Conservation (phyloP, 2,888 invertebrate species). For the Carabus problematicus region DNA sequence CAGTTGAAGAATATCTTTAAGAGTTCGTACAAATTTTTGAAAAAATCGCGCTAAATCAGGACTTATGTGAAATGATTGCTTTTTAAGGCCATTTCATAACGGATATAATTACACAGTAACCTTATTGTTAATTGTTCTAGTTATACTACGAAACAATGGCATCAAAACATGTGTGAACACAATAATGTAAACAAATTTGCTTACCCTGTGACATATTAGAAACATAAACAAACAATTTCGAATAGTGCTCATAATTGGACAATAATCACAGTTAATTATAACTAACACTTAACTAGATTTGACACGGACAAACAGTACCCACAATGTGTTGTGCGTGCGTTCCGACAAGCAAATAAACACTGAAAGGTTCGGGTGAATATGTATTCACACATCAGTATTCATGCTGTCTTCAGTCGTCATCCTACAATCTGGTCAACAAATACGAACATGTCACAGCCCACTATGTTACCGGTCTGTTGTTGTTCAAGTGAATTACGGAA, state of each 20-base stretch:
- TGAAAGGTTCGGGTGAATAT: not conserved
- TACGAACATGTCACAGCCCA: too few species aligned
- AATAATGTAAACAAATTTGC: not conserved
- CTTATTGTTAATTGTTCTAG: too few species aligned
- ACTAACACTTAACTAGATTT: conserved; percentile 2
- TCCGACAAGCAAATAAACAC: conserved; percentile 4
- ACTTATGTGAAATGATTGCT: too few species aligned
- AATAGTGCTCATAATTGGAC: not conserved
- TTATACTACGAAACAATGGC: too few species aligned
- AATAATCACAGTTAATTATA: conserved; percentile 8
- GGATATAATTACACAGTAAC: too few species aligned
- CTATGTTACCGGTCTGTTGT: too few species aligned
- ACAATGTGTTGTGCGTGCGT: not conserved
- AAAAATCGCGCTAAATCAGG: too few species aligned
- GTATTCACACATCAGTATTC: conserved; percentile 8
- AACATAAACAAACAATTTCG: not conserved
- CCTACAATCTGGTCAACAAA: not conserved
- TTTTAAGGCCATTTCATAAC: too few species aligned
- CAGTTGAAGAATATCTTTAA: too few species aligned
- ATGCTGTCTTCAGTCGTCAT: not conserved
- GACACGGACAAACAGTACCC: not conserved
- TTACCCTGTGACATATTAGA: conserved; percentile 6
- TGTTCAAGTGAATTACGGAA: not conserved
- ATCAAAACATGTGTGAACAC: too few species aligned
- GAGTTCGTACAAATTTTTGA: too few species aligned